A percentile compares a stretch with the other conserved stretches of the same genome.
These are phyloP conservation scores for Drosophila niveifrons DNA, from an alignment of 2,888 invertebrate species.

Conservation along the genomic window DNA sequence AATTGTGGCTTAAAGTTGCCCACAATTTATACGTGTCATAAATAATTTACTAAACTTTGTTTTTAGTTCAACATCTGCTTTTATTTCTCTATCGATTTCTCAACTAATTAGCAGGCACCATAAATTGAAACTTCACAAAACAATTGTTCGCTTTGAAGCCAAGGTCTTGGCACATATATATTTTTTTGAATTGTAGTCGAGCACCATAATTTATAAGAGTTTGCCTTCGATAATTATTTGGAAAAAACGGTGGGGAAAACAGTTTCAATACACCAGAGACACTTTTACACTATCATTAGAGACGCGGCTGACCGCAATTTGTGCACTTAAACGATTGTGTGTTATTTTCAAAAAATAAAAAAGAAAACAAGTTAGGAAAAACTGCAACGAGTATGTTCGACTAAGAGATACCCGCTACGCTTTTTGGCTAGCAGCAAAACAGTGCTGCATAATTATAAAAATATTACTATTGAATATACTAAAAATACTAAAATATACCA, in stretches of 20 bases:
- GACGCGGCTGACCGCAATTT: constrained; percentile 18
- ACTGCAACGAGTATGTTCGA: too few species aligned
- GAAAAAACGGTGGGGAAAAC: constrained; percentile 5
- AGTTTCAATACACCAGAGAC: constrained; percentile 1
- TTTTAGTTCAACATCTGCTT: not conserved
- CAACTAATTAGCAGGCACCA: not conserved
- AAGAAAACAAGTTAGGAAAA: too few species aligned
- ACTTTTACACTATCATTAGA: constrained; percentile 27
- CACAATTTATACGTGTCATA: not conserved
- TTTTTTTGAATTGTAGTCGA: not conserved
- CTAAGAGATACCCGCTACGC: too few species aligned
- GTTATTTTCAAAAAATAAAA: constrained; percentile 5
- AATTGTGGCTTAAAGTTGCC: not conserved
- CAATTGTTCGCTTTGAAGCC: not conserved
- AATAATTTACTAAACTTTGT: not conserved
- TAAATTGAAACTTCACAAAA: not conserved
- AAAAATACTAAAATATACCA: too few species aligned
- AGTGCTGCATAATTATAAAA: too few species aligned
- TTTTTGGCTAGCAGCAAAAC: too few species aligned
- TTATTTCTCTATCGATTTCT: not conserved
- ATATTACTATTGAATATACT: too few species aligned
- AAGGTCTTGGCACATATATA: not conserved
- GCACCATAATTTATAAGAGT: constrained; percentile 6
- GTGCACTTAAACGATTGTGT: not conserved
- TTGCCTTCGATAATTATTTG: constrained; percentile 1